A percentile compares a stretch with the other conserved stretches of the same genome.
Conservation (phyloP, 2,888 invertebrate species). For the Pristionchus fissidentatus region DNA sequence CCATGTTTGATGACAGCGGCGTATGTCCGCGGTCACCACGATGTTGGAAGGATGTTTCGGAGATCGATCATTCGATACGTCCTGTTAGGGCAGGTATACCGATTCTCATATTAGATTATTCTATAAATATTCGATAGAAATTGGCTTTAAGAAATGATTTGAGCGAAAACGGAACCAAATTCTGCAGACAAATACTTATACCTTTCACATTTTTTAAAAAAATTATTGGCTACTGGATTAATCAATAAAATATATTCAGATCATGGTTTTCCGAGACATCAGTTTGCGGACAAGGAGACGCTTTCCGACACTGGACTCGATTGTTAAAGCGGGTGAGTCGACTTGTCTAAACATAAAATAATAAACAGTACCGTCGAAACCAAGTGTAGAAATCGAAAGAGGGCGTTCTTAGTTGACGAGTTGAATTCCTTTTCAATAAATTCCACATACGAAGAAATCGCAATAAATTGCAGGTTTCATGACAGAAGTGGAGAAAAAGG, state of each 20-base stretch:
- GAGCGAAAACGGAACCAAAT: too few relatives aligned
- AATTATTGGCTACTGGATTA: too few relatives aligned
- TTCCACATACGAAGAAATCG: neutral
- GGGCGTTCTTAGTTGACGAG: neutral
- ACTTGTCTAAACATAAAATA: neutral
- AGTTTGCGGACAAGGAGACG: slow-evolving; percentile 1
- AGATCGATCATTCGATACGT: slow-evolving; percentile 44
- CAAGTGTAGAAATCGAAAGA: neutral
- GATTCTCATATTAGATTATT: neutral
- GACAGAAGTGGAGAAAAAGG: slow-evolving; percentile 43
- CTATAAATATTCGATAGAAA: neutral
- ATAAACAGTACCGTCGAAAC: too few relatives aligned
- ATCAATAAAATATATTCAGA: slow-evolving; percentile 13
- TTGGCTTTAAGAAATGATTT: too few relatives aligned
- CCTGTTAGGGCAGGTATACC: slow-evolving; percentile 13
- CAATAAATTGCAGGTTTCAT: slow-evolving; percentile 24
- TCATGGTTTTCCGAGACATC: slow-evolving; percentile 48
- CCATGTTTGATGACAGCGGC: slow-evolving; percentile 11
- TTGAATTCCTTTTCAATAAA: neutral
- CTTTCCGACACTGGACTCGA: slow-evolving; percentile 41
- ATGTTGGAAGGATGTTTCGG: slow-evolving; percentile 23
- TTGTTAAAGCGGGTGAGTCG: slow-evolving; percentile 33
- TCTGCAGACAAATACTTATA: too few relatives aligned
- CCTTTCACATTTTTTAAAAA: too few relatives aligned
- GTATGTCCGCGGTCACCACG: slow-evolving; percentile 44